Evolutionary conservation across 2,888 invertebrate genomes (phyloP).

Genomic region (Phyllotreta cruciferae): DNA sequence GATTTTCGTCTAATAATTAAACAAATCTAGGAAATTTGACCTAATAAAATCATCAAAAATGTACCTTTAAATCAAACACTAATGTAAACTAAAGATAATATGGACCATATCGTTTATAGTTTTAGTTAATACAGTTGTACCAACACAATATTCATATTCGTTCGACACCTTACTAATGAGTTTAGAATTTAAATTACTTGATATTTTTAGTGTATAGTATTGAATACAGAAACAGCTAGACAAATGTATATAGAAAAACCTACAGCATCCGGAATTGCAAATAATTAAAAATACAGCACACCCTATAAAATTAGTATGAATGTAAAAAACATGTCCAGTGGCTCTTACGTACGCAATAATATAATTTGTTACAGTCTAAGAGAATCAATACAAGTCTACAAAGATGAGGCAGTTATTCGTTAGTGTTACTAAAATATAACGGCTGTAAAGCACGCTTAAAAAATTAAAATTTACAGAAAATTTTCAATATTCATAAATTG

Average conservation of each 20-base stretch:
- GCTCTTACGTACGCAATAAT: conserved; percentile 52
- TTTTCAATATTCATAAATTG: too few species aligned
- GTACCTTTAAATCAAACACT: too few species aligned
- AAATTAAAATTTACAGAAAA: background rate
- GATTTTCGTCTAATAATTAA: too few species aligned
- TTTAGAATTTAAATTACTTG: conserved; percentile 32
- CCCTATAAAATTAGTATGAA: conserved; percentile 46
- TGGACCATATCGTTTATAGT: conserved; percentile 18
- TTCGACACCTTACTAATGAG: conserved; percentile 21
- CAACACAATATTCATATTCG: background rate
- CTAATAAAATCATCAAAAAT: too few species aligned
- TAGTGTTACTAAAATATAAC: conserved; percentile 45
- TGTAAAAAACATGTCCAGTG: conserved; percentile 45
- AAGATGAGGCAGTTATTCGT: conserved; percentile 53
- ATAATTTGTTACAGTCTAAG: conserved; percentile 42
- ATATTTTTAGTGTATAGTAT: conserved; percentile 12
- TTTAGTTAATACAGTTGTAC: conserved; percentile 1
- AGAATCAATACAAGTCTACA: conserved; percentile 47
- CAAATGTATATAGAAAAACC: conserved; percentile 49
- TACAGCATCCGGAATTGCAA: conserved; percentile 40
- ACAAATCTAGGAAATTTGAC: too few species aligned
- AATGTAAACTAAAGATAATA: conserved; percentile 5
- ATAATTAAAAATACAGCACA: conserved; percentile 34
- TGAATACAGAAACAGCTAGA: conserved; percentile 50
- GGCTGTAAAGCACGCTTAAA: conserved; percentile 16